Conservation (phyloP, 2,888 invertebrate genomes). For the Xestia c-nigrum region DNA sequence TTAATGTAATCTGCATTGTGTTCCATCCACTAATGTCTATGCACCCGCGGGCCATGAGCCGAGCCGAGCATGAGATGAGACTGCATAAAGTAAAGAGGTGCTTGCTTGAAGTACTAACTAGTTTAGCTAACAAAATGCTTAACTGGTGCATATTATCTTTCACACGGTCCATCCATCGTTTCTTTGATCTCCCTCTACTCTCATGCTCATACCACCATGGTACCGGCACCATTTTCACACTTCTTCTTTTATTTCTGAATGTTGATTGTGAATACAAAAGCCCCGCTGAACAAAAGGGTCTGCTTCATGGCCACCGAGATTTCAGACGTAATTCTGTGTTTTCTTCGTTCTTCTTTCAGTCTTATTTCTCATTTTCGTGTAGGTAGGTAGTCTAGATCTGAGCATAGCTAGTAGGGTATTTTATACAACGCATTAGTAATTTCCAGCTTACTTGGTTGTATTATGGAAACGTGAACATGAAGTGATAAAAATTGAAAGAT, state of each 20-base stretch:
- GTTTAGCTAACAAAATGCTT: not conserved
- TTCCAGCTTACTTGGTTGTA: not conserved
- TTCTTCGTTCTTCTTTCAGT: not conserved
- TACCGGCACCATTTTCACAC: no score
- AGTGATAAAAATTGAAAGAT: not conserved
- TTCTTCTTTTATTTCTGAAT: no score
- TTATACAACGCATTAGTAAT: not conserved
- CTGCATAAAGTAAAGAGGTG: not conserved
- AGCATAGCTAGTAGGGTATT: not conserved
- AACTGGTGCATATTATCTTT: not conserved
- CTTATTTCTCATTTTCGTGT: not conserved
- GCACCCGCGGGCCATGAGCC: not conserved
- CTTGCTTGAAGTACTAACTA: not conserved
- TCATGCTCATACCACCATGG: no score
- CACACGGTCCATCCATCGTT: no score
- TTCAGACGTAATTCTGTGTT: not conserved
- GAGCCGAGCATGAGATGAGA: not conserved
- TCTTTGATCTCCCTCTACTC: no score
- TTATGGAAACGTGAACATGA: not conserved
- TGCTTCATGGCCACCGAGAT: no score
- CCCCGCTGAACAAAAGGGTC: no score
- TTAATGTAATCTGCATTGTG: not conserved
- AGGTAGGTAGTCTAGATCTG: not conserved
- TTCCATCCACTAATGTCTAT: not conserved
- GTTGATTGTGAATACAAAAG: no score